phyloP scores from a whole-genome alignment of 2,888 invertebrate genomes.

The Ornithoptera alexandrae region DNA sequence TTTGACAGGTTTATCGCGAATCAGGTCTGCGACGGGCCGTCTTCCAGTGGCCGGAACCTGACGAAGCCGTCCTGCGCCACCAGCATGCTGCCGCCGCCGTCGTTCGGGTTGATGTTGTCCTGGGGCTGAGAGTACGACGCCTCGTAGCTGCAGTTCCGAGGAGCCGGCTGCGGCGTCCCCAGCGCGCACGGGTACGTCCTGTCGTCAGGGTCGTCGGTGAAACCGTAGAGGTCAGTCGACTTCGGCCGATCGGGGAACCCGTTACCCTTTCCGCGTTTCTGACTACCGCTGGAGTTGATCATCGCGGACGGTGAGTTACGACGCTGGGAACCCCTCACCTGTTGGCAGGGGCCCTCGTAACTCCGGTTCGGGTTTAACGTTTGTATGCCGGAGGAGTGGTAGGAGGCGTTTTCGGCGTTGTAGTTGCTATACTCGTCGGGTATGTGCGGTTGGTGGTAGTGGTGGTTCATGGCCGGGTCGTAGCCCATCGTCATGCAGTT shows the following conservation, averaged over 20 bases:
- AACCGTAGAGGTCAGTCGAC: constrained; percentile 81
- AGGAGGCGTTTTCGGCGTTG: constrained; percentile 73
- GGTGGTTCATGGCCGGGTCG: constrained; percentile 73
- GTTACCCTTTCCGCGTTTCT: constrained; percentile 73
- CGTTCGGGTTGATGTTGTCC: constrained; percentile 70
- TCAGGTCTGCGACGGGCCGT: constrained; percentile 74
- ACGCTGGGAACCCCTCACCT: constrained; percentile 66
- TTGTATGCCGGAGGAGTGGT: constrained; percentile 76
- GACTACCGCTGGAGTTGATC: constrained; percentile 73
- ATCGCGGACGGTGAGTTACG: constrained; percentile 71
- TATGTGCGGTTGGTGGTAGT: constrained; percentile 77
- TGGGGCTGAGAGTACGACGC: constrained; percentile 79
- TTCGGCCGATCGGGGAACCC: constrained; percentile 83
- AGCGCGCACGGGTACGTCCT: constrained; percentile 68
- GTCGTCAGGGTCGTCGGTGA: constrained; percentile 71
- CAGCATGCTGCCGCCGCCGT: constrained; percentile 86
- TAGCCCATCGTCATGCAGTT: constrained; percentile 82
- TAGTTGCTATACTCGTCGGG: constrained; percentile 74
- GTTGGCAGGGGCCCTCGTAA: constrained; percentile 67
- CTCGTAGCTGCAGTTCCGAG: constrained; percentile 71
- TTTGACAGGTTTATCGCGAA: constrained; percentile 65
- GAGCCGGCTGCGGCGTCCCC: constrained; percentile 75
- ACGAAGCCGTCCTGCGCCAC: constrained; percentile 95
- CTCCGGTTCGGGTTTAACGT: constrained; percentile 75
- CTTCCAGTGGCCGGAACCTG: constrained; percentile 87